Percentiles rank a stretch among this genome's conserved stretches.
These are phyloP conservation scores for Meles meles DNA, from an alignment of 2,113 vertebrate species.

Conservation along the genomic window DNA sequence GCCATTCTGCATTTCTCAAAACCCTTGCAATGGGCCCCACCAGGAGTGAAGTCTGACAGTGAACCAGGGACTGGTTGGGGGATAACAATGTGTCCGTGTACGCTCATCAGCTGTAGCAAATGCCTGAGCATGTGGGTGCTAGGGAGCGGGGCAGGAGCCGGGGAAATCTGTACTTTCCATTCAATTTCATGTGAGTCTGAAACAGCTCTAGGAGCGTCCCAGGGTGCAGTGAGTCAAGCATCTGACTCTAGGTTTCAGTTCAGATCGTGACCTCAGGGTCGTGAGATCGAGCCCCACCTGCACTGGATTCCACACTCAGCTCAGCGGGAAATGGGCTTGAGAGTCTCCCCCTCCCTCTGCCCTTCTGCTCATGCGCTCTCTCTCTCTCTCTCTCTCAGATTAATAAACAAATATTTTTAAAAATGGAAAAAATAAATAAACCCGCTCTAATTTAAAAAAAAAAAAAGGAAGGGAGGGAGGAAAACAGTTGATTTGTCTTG, in stretches of 20 bases:
- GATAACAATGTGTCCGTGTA: not conserved
- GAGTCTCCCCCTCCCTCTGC: not conserved
- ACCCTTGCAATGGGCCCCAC: not conserved
- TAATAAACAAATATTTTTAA: not conserved
- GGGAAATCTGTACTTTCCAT: not conserved
- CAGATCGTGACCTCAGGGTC: not conserved
- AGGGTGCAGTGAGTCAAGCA: not conserved
- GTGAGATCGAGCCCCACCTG: not conserved
- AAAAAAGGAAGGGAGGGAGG: not conserved
- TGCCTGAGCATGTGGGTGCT: no score
- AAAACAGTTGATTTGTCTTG: not conserved
- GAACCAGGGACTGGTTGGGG: not conserved
- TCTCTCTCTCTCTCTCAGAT: not conserved
- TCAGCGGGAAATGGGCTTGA: not conserved
- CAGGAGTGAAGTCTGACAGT: not conserved
- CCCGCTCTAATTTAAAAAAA: not conserved
- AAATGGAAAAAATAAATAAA: not conserved
- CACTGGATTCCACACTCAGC: not conserved
- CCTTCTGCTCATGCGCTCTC: no score
- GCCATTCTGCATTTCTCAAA: not conserved
- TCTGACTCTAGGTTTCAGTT: not conserved
- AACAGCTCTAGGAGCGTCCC: not conserved
- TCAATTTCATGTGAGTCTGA: not conserved
- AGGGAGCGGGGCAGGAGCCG: accelerated
- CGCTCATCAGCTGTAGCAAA: not conserved